Evolutionary conservation across 2,113 vertebrate genomes (phyloP).

Genomic region (Natator depressus): DNA sequence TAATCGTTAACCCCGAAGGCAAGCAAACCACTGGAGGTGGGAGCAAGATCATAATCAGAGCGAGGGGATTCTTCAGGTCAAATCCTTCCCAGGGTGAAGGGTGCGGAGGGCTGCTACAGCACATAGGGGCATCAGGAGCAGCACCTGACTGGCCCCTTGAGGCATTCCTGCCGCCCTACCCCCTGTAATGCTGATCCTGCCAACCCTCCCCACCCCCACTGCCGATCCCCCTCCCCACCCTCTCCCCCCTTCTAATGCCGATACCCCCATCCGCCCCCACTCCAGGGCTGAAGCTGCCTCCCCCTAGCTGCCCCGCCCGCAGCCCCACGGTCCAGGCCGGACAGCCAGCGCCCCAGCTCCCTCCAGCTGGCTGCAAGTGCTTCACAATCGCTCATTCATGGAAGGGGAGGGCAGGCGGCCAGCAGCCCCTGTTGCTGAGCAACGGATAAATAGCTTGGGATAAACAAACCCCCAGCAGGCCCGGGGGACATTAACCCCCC

Average conservation of each 20-base stretch:
- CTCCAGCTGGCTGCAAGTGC: not conserved
- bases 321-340: not conserved
- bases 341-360: not conserved
- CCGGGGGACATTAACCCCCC: not conserved
- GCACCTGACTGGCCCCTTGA: not conserved
- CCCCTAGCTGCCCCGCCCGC: not conserved
- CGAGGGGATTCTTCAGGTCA: not conserved
- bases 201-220: not conserved
- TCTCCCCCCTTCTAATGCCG: not conserved
- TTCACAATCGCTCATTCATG: slow-evolving; percentile 18
- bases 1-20: not conserved
- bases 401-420: not conserved
- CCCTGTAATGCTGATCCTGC: not conserved
- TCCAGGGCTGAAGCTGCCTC: not conserved
- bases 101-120: not conserved
- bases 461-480: not conserved
- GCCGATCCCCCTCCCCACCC: not conserved
- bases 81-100: not conserved
- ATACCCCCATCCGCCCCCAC: not conserved
- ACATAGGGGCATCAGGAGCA: not conserved
- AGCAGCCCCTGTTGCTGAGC: not conserved
- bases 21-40: not conserved
- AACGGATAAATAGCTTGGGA: not conserved
- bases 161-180: not conserved
- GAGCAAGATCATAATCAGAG: not conserved